Evolutionary conservation across 2,113 vertebrate species (phyloP).

Genomic region (Nerophis ophidion): DNA sequence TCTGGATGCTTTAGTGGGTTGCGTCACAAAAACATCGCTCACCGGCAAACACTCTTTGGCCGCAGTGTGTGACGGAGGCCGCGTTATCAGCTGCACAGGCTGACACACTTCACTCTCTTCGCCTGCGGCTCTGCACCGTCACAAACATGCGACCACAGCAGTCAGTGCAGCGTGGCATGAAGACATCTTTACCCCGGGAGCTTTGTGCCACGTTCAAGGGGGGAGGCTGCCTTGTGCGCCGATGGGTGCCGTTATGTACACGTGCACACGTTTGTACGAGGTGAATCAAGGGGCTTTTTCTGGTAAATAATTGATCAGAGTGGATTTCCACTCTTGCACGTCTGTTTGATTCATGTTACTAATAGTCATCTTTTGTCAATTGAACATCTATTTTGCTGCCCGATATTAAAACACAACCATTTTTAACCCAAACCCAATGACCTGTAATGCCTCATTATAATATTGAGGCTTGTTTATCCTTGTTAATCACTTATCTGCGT

Average conservation of each 20-base stretch:
- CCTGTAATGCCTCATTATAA: no score
- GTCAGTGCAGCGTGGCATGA: slow-evolving; percentile 40
- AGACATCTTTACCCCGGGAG: slow-evolving; percentile 54
- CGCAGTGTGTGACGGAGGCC: slow-evolving; percentile 63
- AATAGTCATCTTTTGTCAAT: neutral
- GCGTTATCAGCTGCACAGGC: slow-evolving; percentile 68
- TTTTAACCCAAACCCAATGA: no score
- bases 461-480: no score
- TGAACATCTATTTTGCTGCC: no score
- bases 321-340: neutral
- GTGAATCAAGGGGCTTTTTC: neutral
- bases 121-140: slow-evolving; percentile 47
- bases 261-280: neutral
- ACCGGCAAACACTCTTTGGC: slow-evolving; percentile 58
- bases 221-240: slow-evolving; percentile 2
- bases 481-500: no score
- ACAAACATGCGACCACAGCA: slow-evolving; percentile 44
- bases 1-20: slow-evolving; percentile 41
- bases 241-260: neutral
- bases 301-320: neutral
- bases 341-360: slow-evolving; percentile 3
- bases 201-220: slow-evolving; percentile 12
- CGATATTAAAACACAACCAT: no score
- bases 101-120: slow-evolving; percentile 63
- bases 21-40: slow-evolving; percentile 55